These are phyloP conservation scores for Cerastoderma edule DNA, from an alignment of 2,888 invertebrate species.

Conservation along the genomic window DNA sequence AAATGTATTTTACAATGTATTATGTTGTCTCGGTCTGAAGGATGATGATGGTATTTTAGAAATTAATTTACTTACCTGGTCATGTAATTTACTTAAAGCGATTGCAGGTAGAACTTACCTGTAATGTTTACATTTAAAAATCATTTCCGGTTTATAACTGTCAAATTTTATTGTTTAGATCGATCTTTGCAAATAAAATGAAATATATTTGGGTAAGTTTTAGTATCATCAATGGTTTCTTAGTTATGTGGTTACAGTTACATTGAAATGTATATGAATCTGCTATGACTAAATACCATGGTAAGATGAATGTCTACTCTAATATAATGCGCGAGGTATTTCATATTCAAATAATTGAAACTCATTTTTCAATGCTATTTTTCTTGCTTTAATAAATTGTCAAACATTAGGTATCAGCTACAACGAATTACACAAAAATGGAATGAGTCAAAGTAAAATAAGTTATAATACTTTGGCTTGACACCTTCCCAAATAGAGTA, in stretches of 20 bases:
- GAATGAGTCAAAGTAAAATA: no score
- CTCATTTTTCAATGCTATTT: not conserved
- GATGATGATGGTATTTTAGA: not conserved
- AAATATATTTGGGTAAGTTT: not conserved
- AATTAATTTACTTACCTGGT: not conserved
- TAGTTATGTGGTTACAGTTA: no score
- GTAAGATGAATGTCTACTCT: not conserved
- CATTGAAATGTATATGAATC: no score
- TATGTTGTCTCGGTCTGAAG: not conserved
- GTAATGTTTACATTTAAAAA: not conserved
- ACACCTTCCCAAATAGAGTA: no score
- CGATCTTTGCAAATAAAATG: not conserved
- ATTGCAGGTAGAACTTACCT: not conserved
- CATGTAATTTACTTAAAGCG: not conserved
- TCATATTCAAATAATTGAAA: not conserved
- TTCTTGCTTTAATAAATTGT: no score
- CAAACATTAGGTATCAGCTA: no score
- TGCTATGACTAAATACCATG: not conserved
- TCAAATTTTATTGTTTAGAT: not conserved
- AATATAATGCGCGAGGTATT: not conserved
- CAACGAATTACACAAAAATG: no score
- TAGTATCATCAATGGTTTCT: no score
- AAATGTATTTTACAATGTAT: not conserved
- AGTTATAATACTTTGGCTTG: no score
- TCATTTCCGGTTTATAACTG: conserved; percentile 6